phyloP scores from a whole-genome alignment of 2,797 vertebrate species.

The Bufotes viridis region DNA sequence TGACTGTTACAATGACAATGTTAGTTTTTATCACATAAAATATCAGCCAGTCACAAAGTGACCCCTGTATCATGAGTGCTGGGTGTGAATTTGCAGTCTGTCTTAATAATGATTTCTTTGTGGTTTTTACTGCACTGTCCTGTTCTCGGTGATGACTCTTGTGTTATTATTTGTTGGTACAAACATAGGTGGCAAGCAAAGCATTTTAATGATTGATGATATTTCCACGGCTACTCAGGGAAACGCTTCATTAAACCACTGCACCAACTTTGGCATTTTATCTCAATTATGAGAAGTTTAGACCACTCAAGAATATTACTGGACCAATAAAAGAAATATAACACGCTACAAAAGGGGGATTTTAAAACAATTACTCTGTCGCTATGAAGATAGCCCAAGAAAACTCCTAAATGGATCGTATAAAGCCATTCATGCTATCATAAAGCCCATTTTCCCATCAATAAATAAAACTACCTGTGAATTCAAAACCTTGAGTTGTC shows the following conservation, averaged over 20 bases:
- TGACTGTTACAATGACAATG: slow-evolving; percentile 32
- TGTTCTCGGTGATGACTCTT: slow-evolving; percentile 33
- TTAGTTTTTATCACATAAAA: slow-evolving; percentile 49
- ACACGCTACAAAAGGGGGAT: neutral
- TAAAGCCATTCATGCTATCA: neutral
- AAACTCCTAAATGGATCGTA: neutral
- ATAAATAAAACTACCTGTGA: slow-evolving; percentile 20
- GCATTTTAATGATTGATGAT: slow-evolving; percentile 54
- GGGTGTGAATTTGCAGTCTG: slow-evolving; percentile 37
- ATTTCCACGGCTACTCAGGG: slow-evolving; percentile 48
- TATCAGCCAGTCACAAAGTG: slow-evolving; percentile 42
- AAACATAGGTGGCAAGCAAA: slow-evolving; percentile 50
- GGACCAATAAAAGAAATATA: slow-evolving; percentile 31
- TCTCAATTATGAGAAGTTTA: slow-evolving; percentile 52
- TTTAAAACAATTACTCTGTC: slow-evolving; percentile 32
- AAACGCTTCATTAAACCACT: slow-evolving; percentile 49
- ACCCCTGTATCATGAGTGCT: slow-evolving; percentile 19
- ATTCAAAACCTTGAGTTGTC: slow-evolving; percentile 29
- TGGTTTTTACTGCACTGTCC: slow-evolving; percentile 35
- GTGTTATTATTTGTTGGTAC: slow-evolving; percentile 44
- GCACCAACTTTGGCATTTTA: slow-evolving; percentile 47
- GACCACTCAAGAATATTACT: slow-evolving; percentile 37
- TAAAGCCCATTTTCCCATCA: neutral
- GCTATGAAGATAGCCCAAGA: neutral
- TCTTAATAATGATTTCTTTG: slow-evolving; percentile 43